Base-by-base conservation (phyloP, 2,113 vertebrate species). In the Ptyas mucosa region DNA sequence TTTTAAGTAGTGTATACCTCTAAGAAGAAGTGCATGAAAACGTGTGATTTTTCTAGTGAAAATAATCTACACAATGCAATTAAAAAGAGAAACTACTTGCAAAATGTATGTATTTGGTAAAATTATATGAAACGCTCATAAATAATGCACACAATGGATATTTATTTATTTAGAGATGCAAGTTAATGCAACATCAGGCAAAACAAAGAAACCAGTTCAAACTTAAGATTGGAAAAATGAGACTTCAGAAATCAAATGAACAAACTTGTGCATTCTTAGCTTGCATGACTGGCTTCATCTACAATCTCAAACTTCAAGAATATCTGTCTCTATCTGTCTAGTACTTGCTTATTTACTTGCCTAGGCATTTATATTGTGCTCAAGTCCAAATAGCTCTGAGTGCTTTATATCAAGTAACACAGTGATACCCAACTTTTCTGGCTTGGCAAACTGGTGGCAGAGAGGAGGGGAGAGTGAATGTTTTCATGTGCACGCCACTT, bases 361-460 rank as follows among this genome's bases (percentile, higher is more conserved):
- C 64, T 39, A 75, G n/a, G 69, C n/a, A 34, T 20, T 64, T n/a
- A 18, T 75, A 34, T 75, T 15, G 12, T 75, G 64, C 64, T 75
- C 69, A 75, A 7, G n/a, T 75, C n/a, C 34, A 39, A 9, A 81
- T 39, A 7, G 34, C 34, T 39, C 34, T 21, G 69, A 81, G 34
- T 81, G 18, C 34, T 81, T 81, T 81, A 81, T 39, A 21, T 81
- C 18, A 39, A 81, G 18, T 81, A 81, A 69, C 29, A 69, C 12
- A 69, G 14, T 1, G 5, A 12, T 69, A 12, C 12, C 64, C 64
- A 34, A 69, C 29, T 69, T n/a, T 69, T 69, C 64, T 69, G 64
- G 29, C 64, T 69, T 69, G 12, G 64, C 61, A 69, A 10, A 69
- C 12, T 0, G 12, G 5, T 0, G 1, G 11, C 0, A 0, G 5